Conservation (phyloP, 2,888 invertebrate species). For the Mimas tiliae region DNA sequence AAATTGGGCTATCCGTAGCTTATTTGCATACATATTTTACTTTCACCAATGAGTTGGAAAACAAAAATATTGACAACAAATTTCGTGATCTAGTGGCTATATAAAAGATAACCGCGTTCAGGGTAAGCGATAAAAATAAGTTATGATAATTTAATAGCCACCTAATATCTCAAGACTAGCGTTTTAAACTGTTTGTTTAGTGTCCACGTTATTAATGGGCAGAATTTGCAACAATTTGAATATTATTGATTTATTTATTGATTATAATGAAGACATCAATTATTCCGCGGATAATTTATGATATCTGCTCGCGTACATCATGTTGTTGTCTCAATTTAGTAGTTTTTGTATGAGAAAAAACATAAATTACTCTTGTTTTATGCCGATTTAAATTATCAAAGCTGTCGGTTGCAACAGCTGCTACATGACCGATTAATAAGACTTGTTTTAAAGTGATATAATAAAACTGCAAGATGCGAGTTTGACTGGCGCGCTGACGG, state of each 20-base stretch:
- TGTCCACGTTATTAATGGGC: constrained; percentile 51
- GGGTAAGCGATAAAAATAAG: constrained; percentile 11
- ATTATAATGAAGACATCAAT: constrained; percentile 59
- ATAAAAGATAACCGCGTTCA: constrained; percentile 22
- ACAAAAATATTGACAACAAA: constrained; percentile 25
- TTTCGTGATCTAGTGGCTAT: constrained; percentile 24
- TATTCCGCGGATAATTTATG: constrained; percentile 57
- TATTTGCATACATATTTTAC: constrained; percentile 20
- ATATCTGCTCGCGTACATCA: constrained; percentile 24
- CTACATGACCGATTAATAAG: neutral
- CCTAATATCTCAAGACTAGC: constrained; percentile 31
- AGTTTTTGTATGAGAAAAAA: constrained; percentile 16
- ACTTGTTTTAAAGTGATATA: neutral
- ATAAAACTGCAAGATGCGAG: no score
- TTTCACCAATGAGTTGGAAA: constrained; percentile 22
- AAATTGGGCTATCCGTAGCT: constrained; percentile 10
- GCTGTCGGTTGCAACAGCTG: constrained; percentile 6
- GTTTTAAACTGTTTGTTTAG: constrained; percentile 36
- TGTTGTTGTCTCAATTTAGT: constrained; percentile 16
- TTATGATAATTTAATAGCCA: constrained; percentile 29
- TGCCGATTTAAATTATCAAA: neutral
- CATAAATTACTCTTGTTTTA: constrained; percentile 15
- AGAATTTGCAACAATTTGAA: constrained; percentile 62
- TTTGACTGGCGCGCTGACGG: no score
- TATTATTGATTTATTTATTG: constrained; percentile 60